Evolutionary conservation across 2,113 vertebrate genomes (phyloP).

Genomic region (Candoia aspera): DNA sequence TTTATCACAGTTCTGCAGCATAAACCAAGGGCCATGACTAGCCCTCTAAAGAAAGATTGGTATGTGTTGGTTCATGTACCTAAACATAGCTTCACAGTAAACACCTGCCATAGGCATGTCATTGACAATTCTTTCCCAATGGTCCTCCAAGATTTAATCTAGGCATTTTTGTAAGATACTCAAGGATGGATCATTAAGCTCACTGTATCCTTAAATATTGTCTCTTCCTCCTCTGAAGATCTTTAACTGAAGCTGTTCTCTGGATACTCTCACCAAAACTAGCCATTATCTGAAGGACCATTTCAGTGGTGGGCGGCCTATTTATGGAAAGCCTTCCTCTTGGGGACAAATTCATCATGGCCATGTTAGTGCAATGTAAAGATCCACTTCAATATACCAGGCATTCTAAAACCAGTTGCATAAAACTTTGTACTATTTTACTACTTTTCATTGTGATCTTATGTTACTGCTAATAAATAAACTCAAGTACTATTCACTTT

Average conservation of each 20-base stretch:
- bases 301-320: neutral
- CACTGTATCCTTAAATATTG: neutral
- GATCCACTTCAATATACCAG: neutral
- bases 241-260: neutral
- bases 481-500: neutral
- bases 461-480: neutral
- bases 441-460: neutral
- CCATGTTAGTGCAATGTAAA: neutral
- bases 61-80: neutral
- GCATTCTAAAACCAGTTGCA: neutral
- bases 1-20: neutral
- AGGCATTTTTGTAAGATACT: neutral
- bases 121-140: neutral
- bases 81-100: neutral
- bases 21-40: neutral
- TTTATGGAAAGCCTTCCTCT: neutral
- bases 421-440: neutral
- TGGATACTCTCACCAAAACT: neutral
- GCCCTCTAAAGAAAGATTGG: neutral
- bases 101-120: neutral
- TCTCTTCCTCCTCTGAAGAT: neutral
- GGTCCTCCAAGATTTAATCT: neutral
- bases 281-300: neutral
- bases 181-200: neutral
- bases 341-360: neutral